phyloP scores from a whole-genome alignment of 2,113 vertebrate genomes.

The Kobus ellipsiprymnus region DNA sequence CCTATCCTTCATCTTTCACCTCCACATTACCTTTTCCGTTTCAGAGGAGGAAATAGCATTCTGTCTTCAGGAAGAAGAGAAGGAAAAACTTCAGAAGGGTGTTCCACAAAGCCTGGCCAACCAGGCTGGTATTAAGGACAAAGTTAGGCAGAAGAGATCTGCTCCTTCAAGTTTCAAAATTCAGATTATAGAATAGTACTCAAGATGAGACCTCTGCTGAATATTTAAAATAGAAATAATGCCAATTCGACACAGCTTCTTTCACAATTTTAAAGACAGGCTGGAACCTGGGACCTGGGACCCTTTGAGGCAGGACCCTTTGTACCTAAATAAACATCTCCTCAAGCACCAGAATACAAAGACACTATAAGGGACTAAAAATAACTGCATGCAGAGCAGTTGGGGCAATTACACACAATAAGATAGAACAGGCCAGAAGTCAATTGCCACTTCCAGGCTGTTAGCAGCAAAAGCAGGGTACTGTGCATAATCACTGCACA shows the following conservation, averaged over 20 bases:
- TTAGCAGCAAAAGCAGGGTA: neutral
- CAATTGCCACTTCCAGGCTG: neutral
- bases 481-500: neutral
- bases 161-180: neutral
- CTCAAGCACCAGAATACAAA: neutral
- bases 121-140: neutral
- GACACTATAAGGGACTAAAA: neutral
- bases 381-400: neutral
- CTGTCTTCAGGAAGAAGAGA: neutral
- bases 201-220: neutral
- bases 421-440: neutral
- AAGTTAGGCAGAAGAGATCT: neutral
- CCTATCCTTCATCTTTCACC: neutral
- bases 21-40: neutral
- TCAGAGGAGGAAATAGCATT: neutral
- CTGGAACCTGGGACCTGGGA: neutral
- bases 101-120: neutral
- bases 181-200: neutral
- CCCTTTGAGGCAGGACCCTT: neutral
- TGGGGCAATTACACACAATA: neutral
- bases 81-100: neutral
- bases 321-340: neutral
- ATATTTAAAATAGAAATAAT: neutral
- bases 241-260: neutral
- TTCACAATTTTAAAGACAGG: neutral